Evolutionary conservation across 2,797 vertebrate species (phyloP).

Genomic region (Synaphobranchus kaupii): DNA sequence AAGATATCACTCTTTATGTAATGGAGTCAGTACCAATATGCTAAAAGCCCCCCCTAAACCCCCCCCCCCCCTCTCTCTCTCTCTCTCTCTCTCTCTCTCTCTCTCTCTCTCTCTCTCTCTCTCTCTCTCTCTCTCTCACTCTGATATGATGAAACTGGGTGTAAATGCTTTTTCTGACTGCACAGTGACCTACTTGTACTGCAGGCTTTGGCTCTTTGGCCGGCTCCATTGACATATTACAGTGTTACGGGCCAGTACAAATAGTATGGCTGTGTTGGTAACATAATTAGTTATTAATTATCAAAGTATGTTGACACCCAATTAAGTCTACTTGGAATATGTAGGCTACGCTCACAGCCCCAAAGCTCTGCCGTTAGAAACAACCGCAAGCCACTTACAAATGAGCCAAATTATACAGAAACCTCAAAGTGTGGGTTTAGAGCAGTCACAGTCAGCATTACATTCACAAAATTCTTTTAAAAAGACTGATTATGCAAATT

Average conservation of each 20-base stretch:
- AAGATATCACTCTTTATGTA: background rate
- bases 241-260: background rate
- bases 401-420: background rate
- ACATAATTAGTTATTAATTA: background rate
- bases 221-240: background rate
- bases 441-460: background rate
- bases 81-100: background rate
- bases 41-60: background rate
- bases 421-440: background rate
- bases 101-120: background rate
- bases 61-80: background rate
- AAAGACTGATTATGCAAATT: background rate
- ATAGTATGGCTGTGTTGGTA: background rate
- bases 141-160: slow-evolving; percentile 39
- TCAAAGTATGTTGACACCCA: background rate
- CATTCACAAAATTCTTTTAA: background rate
- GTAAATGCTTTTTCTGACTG: slow-evolving; percentile 33
- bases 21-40: background rate
- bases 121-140: background rate
- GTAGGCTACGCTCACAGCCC: background rate
- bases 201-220: background rate
- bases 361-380: background rate
- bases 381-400: background rate
- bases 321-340: background rate
- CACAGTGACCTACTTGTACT: slow-evolving; percentile 32